Conservation (phyloP, 2,797 vertebrate species). For the Thalassophryne amazonica region DNA sequence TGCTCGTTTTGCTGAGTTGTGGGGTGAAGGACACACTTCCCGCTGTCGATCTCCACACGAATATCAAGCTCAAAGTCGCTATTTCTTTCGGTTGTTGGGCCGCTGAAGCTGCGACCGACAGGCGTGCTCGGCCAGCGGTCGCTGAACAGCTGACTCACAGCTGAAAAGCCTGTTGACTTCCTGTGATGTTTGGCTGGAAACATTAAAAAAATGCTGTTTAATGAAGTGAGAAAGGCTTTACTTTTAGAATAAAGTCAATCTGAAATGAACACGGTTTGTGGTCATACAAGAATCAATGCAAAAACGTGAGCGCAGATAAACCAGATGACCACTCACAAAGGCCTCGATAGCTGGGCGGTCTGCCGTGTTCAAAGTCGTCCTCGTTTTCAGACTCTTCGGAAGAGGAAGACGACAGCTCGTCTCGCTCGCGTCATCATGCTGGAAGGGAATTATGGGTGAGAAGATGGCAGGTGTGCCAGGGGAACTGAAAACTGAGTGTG, state of each 20-base stretch:
- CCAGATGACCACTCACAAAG: slow-evolving; percentile 79
- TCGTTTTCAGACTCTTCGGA: slow-evolving; percentile 96
- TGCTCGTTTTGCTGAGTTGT: slow-evolving; percentile 91
- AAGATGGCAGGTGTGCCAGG: slow-evolving; percentile 88
- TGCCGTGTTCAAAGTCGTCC: slow-evolving; percentile 89
- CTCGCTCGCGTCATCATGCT: slow-evolving; percentile 87
- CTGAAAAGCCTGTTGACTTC: slow-evolving; percentile 89
- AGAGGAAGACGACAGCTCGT: slow-evolving; percentile 91
- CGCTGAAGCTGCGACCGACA: slow-evolving; percentile 80
- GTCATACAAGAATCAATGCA: slow-evolving; percentile 3
- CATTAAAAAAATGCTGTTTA: slow-evolving; percentile 2
- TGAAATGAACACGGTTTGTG: neutral
- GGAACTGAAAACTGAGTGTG: slow-evolving; percentile 88
- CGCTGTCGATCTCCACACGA: slow-evolving; percentile 97
- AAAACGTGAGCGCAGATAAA: neutral
- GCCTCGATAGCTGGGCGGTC: slow-evolving; percentile 75
- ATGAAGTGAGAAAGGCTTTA: neutral
- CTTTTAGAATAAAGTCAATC: neutral
- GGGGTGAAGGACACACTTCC: slow-evolving; percentile 96
- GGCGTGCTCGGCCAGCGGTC: slow-evolving; percentile 91
- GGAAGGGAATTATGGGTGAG: slow-evolving; percentile 91
- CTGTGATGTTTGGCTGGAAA: slow-evolving; percentile 82
- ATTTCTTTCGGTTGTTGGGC: slow-evolving; percentile 89
- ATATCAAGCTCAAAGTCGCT: slow-evolving; percentile 99
- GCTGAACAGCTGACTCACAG: slow-evolving; percentile 92